A percentile compares a stretch with the other conserved stretches of the same genome.
Conservation (phyloP, 1,140 invertebrate genomes). For the Eriocheir sinensis region DNA sequence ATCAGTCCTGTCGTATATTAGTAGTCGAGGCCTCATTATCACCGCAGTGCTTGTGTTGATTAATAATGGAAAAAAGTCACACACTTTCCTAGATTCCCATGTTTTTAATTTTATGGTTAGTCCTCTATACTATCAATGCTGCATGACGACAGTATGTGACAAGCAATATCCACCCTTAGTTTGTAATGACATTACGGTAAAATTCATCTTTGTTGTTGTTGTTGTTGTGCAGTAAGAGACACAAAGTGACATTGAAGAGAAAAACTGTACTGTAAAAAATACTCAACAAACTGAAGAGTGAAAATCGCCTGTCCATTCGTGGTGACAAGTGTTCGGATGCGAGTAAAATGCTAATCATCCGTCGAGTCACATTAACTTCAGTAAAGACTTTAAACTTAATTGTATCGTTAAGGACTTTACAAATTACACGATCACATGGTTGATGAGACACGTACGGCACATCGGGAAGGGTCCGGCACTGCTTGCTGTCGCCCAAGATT, state of each 20-base stretch:
- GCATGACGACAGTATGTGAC: slow-evolving; percentile 53
- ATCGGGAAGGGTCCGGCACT: background rate
- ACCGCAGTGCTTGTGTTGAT: slow-evolving; percentile 33
- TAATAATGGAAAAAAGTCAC: slow-evolving; percentile 53
- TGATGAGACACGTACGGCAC: slow-evolving; percentile 41
- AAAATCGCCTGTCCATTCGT: slow-evolving; percentile 57
- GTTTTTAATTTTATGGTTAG: slow-evolving; percentile 60
- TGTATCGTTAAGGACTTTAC: slow-evolving; percentile 34
- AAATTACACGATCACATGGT: slow-evolving; percentile 54
- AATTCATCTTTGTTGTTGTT: slow-evolving; percentile 45
- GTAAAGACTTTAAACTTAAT: slow-evolving; percentile 9
- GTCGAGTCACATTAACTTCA: slow-evolving; percentile 24
- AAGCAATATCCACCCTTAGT: slow-evolving; percentile 71
- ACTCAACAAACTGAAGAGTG: slow-evolving; percentile 57
- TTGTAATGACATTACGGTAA: slow-evolving; percentile 56
- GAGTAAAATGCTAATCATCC: slow-evolving; percentile 24
- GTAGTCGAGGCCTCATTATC: slow-evolving; percentile 44
- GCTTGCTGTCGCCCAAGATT: background rate
- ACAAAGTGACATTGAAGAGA: slow-evolving; percentile 29
- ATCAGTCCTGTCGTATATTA: background rate
- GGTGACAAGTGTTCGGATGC: slow-evolving; percentile 43
- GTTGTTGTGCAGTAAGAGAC: slow-evolving; percentile 44
- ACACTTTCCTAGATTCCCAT: slow-evolving; percentile 49
- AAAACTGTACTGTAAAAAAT: slow-evolving; percentile 21
- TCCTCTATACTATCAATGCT: slow-evolving; percentile 66